Evolutionary conservation across 2,888 invertebrate species (phyloP), one percentile per base, ranked within the genome.

Genomic region (Catotricha subobsoleta): DNA sequence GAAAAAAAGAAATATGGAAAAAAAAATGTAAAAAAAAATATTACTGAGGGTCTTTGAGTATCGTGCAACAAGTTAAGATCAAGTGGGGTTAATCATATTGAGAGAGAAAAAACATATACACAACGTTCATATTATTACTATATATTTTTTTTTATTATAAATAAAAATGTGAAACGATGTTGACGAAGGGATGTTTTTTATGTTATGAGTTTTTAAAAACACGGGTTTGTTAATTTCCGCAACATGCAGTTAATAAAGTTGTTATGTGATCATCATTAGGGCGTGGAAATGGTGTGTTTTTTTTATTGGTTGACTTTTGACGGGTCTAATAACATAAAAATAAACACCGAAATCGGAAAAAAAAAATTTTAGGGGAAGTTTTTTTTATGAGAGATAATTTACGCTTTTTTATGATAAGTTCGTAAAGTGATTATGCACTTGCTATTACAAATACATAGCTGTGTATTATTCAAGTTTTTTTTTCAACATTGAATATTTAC

Each of bases 231-330:
- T n/a, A n/a, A n/a, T n/a, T n/a, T n/a, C n/a, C n/a, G n/a, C n/a
- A n/a, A 21, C 25, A 6, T 6, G 25, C 25, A 25, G 25, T 25
- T 25, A 6, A 6, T 6, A 10, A 6, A 25, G 25, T 25, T 25
- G 7, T 25, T 21, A 21, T 23, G 25, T 20, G 16, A 36, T 36
- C 25, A 36, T 36, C 21, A 36, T 13, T 15, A 25, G 36, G 36
- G 36, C 36, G 36, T 36, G 36, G 23, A 36, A 36, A 25, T 36
- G 21, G 16, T 36, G 3, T 15, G 10, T 23, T 21, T 35, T 35
- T 35, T 36, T 25, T 36, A 36, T 36, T 36, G 25, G 36, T 25
- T 36, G 36, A 36, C 36, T 36, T 36, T 36, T 36, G 25, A 36
- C 36, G 36, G 21, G 15, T 23, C 21, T 36, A 5, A 23, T 36